Conservation (phyloP, 2,113 vertebrate species). For the Seriola dumerili region DNA sequence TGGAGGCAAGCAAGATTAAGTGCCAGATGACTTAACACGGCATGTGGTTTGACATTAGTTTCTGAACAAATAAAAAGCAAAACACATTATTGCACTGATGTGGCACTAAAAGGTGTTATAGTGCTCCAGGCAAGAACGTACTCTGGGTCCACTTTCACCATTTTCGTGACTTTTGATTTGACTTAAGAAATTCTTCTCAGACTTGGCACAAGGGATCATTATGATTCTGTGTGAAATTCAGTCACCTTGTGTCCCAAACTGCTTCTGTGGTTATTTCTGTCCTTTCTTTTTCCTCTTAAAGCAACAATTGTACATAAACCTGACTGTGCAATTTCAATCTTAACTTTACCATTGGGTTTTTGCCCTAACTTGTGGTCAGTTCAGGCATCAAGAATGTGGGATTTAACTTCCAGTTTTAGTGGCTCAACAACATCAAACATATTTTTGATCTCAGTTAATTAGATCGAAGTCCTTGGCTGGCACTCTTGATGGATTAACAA, state of each 20-base stretch:
- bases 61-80: neutral
- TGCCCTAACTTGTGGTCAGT: neutral
- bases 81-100: neutral
- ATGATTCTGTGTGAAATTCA: neutral
- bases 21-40: slow-evolving; percentile 17
- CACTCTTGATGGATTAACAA: slow-evolving; percentile 18
- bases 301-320: neutral
- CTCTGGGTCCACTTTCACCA: neutral
- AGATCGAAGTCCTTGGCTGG: neutral
- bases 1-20: slow-evolving; percentile 2
- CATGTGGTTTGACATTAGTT: slow-evolving; percentile 5
- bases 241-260: neutral
- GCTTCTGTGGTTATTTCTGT: neutral
- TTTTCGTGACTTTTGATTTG: neutral
- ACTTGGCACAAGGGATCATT: neutral
- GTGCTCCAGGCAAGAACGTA: neutral
- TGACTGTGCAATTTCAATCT: too few species aligned
- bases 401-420: neutral
- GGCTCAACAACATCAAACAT: neutral
- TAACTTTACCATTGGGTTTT: neutral
- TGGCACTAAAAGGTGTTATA: neutral
- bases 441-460: slow-evolving; percentile 19
- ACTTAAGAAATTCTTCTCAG: neutral
- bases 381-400: neutral
- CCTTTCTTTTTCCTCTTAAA: neutral